Evolutionary conservation across 2,113 vertebrate genomes (phyloP).

Genomic region (Tricholaema leucomelas): DNA sequence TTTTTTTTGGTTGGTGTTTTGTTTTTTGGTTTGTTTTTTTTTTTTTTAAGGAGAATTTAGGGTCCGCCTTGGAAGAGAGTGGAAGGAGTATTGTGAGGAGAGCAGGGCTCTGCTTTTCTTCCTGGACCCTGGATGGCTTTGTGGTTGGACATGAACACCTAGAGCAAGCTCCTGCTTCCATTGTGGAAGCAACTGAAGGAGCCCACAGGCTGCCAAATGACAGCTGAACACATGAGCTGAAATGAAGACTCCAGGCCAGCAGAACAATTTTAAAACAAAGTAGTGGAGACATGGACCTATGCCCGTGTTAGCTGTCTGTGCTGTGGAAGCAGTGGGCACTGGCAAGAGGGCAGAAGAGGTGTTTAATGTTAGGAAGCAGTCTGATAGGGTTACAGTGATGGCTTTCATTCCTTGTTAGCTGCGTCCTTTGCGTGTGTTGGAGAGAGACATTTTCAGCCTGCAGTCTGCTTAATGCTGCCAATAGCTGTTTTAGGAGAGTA

Average conservation of each 20-base stretch:
- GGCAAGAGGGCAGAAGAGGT: neutral
- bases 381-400: neutral
- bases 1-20: neutral
- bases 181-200: neutral
- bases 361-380: neutral
- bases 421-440: neutral
- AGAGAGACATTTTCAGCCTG: neutral
- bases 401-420: neutral
- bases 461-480: neutral
- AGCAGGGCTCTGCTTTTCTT: neutral
- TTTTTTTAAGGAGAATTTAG: neutral
- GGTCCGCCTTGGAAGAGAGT: neutral
- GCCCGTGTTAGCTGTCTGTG: neutral
- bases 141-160: neutral
- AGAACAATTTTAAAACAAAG: neutral
- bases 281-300: neutral
- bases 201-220: neutral
- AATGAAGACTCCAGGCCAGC: neutral
- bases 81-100: rapidly evolving
- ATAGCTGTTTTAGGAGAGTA: neutral
- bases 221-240: neutral
- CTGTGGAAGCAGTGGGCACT: neutral
- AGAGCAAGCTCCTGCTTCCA: neutral
- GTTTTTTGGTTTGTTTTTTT: neutral
- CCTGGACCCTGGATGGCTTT: neutral